Evolutionary conservation across 2,797 vertebrate species (phyloP).

Genomic region (Xerus rutilus): DNA sequence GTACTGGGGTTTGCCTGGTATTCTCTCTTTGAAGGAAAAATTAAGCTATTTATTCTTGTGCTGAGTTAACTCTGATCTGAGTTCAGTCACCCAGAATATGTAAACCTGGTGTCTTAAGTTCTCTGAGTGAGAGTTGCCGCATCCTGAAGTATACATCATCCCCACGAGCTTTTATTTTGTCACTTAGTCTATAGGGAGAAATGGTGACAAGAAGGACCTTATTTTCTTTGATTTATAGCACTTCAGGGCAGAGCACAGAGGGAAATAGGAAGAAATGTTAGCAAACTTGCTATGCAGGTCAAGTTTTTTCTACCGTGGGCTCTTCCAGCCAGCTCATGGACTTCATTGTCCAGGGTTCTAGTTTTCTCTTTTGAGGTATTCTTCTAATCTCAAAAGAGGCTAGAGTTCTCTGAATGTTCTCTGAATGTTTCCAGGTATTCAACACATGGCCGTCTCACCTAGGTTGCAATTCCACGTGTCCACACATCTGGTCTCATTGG

Average conservation of each 20-base stretch:
- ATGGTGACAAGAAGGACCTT: not conserved
- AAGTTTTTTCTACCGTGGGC: not conserved
- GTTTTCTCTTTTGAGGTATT: not conserved
- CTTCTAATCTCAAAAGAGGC: not conserved
- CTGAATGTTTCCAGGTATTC: not conserved
- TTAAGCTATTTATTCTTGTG: constrained; percentile 57
- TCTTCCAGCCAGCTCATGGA: not conserved
- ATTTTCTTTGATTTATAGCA: not conserved
- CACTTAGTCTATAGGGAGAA: not conserved
- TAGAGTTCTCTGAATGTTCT: not conserved
- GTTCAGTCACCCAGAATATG: constrained; percentile 34
- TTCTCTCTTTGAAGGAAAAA: constrained; percentile 51
- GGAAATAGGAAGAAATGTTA: not conserved
- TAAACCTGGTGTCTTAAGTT: constrained; percentile 48
- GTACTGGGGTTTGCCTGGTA: not conserved
- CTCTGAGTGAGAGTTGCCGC: not conserved
- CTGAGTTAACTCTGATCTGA: constrained; percentile 51
- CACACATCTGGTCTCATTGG: not conserved
- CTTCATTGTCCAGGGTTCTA: not conserved
- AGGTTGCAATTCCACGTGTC: too few species aligned
- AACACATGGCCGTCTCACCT: too few species aligned
- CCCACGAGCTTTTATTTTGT: not conserved
- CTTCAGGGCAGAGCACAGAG: not conserved
- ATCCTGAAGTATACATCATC: constrained; percentile 18
- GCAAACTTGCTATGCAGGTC: not conserved